A percentile compares a stretch with the other conserved stretches of the same genome.
Evolutionary conservation across 64 coral and sea anemone genomes (phyloP).

Genomic region (Acropora yongei): DNA sequence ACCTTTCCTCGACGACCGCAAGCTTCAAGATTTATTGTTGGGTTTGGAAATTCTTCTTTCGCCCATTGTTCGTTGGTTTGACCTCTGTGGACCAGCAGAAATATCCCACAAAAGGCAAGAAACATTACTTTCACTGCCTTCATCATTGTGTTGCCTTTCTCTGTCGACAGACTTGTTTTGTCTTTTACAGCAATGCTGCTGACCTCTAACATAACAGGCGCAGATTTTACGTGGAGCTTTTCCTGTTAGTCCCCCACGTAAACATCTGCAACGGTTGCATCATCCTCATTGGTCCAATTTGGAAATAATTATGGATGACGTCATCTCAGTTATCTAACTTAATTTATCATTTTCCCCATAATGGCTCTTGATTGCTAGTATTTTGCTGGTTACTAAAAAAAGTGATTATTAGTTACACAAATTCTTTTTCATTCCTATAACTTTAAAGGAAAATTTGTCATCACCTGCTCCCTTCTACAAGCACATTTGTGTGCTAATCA

Average conservation of each 20-base stretch:
- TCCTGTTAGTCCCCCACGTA: background rate
- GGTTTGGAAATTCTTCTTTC: conserved; percentile 87
- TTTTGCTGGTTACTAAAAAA: too few species aligned
- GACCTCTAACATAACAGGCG: background rate
- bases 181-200: background rate
- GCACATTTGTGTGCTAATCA: too few species aligned
- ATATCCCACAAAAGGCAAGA: background rate
- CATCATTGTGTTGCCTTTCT: background rate
- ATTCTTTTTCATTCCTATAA: too few species aligned
- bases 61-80: conserved; percentile 36
- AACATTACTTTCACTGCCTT: background rate
- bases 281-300: background rate
- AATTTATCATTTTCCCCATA: too few species aligned
- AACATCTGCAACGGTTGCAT: background rate
- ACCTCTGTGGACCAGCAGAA: background rate
- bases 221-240: background rate
- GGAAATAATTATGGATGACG: too few species aligned
- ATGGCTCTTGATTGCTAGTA: too few species aligned
- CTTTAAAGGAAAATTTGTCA: too few species aligned
- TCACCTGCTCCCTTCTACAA: too few species aligned
- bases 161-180: background rate
- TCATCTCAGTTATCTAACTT: too few species aligned
- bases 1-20: conserved; percentile 76
- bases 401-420: too few species aligned
- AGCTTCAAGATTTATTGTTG: conserved; percentile 59